Percentiles rank a stretch among this genome's conserved stretches.
phyloP scores from a whole-genome alignment of 1,140 invertebrate genomes.

The Pseudomyrmex gracilis region DNA sequence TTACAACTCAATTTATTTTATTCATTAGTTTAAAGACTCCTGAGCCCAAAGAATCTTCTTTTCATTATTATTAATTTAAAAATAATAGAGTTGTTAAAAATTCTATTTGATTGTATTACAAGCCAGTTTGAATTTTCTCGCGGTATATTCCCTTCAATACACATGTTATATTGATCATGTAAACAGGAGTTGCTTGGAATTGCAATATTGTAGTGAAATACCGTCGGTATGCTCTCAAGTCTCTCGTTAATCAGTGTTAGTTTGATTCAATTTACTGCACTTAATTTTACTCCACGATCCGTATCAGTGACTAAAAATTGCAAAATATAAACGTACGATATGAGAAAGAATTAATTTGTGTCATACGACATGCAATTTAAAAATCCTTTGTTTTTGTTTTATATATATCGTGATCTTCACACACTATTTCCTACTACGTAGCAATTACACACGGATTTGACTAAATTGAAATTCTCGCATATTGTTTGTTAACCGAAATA shows the following conservation, averaged over 20 bases:
- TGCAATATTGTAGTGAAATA: constrained; percentile 5
- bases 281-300: constrained; percentile 5
- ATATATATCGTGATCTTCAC: background rate
- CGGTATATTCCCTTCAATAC: background rate
- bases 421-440: background rate
- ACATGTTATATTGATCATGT: constrained; percentile 29
- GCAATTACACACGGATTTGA: background rate
- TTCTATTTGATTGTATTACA: too few species aligned
- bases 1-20: too few species aligned
- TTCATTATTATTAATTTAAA: too few species aligned
- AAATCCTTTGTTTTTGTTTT: background rate
- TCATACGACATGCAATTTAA: background rate
- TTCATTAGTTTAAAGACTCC: too few species aligned
- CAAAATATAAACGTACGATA: constrained; percentile 28
- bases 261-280: constrained; percentile 19
- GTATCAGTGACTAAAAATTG: constrained; percentile 37
- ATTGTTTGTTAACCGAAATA: background rate
- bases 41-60: too few species aligned
- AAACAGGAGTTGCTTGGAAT: constrained; percentile 34
- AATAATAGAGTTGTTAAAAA: too few species aligned
- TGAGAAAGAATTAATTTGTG: constrained; percentile 13
- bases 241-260: constrained; percentile 38
- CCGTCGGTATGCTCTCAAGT: background rate
- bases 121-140: background rate
- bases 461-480: background rate